Evolutionary conservation across 2,797 vertebrate species (phyloP).

Genomic region (Enteromius viviparus): DNA sequence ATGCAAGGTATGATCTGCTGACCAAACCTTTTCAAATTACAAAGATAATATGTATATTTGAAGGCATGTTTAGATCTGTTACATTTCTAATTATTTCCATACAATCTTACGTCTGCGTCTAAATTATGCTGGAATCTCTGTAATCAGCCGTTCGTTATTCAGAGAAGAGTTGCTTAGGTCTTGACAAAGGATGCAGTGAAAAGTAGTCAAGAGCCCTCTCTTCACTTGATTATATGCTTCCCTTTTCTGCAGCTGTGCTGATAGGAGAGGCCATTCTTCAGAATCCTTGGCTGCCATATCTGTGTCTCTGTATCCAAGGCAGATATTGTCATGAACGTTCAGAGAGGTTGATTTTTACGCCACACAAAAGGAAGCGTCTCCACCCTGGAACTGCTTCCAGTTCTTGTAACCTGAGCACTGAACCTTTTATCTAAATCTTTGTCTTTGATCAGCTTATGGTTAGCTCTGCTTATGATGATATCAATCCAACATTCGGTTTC

Average conservation of each 20-base stretch:
- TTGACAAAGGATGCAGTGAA: constrained; percentile 51
- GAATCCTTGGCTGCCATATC: constrained; percentile 43
- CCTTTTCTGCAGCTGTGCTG: constrained; percentile 64
- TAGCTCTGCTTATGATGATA: constrained; percentile 1
- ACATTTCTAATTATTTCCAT: not conserved
- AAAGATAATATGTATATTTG: not conserved
- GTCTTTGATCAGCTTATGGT: not conserved
- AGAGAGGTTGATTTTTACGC: constrained; percentile 6
- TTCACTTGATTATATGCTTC: constrained; percentile 61
- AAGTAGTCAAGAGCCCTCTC: constrained; percentile 56
- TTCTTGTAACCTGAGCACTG: not conserved
- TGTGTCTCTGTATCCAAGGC: constrained; percentile 39
- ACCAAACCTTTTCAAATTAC: not conserved
- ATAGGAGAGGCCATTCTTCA: constrained; percentile 63
- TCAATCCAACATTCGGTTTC: not conserved
- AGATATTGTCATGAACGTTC: constrained; percentile 59
- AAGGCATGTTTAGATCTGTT: not conserved
- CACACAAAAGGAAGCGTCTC: constrained; percentile 17
- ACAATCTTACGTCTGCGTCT: not conserved
- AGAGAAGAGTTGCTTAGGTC: constrained; percentile 53
- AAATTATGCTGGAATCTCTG: constrained; percentile 38
- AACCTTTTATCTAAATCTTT: constrained; percentile 32
- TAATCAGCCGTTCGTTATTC: constrained; percentile 47
- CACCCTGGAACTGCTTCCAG: constrained; percentile 14
- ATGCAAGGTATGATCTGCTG: not conserved